A percentile compares a stretch with the other conserved stretches of the same genome.
phyloP scores from a whole-genome alignment of 37 sponge, comb jelly and placozoan species.

The Chondrilla cf. caribensis region DNA sequence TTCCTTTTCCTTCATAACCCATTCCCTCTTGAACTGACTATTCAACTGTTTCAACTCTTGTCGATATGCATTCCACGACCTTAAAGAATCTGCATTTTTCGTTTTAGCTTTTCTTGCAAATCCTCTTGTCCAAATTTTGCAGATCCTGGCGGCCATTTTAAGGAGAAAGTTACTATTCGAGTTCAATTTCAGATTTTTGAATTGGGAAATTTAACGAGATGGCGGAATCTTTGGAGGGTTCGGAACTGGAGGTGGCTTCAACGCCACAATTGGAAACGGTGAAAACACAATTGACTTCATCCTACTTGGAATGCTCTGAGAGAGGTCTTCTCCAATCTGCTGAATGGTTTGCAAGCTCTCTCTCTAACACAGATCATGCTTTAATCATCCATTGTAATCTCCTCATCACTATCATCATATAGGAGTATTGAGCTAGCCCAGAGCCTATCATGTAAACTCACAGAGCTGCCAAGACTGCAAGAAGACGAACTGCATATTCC shows the following conservation, averaged over 20 bases:
- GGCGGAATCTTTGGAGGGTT: conserved; percentile 2
- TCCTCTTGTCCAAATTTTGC: neutral
- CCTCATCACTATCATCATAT: neutral
- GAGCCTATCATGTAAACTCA: conserved; percentile 28
- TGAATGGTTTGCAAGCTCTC: conserved; percentile 43
- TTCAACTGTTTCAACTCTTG: neutral
- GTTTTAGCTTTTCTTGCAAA: neutral
- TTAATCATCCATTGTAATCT: neutral
- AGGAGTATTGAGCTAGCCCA: conserved; percentile 73
- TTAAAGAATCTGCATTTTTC: neutral
- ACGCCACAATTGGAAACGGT: conserved; percentile 8
- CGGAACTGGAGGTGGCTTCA: neutral
- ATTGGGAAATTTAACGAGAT: neutral
- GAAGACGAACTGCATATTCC: conserved; percentile 19
- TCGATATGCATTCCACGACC: neutral
- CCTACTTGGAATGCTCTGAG: conserved; percentile 50
- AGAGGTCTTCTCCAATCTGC: conserved; percentile 61
- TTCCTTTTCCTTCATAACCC: conserved; percentile 8
- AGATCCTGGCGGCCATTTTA: neutral
- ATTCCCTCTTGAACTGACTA: neutral
- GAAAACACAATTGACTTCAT: conserved; percentile 10
- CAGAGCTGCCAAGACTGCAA: neutral
- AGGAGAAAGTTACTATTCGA: too few relatives aligned
- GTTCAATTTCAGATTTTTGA: too few relatives aligned
- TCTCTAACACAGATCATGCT: neutral